A percentile compares a stretch with the other conserved stretches of the same genome.
Evolutionary conservation across 2,113 vertebrate genomes (phyloP).

Genomic region (Lasiurus cinereus): DNA sequence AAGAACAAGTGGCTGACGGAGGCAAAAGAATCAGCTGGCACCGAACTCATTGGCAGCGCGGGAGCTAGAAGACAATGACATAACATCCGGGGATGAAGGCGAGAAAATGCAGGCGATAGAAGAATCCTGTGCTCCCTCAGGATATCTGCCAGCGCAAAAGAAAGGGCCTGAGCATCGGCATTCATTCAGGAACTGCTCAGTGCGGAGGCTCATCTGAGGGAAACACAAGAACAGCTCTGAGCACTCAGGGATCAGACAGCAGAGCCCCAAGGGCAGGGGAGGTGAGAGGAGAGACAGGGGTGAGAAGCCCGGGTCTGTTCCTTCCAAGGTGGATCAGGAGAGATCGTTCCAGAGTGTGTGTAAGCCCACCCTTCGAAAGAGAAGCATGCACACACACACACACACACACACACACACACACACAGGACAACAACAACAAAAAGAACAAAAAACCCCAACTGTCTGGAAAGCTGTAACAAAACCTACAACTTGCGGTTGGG

Average conservation of each 20-base stretch:
- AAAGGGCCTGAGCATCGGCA: not conserved
- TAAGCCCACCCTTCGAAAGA: not conserved
- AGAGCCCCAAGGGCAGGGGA: not conserved
- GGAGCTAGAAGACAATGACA: not conserved
- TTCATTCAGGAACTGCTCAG: not conserved
- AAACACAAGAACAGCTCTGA: not conserved
- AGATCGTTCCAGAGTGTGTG: not conserved
- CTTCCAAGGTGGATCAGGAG: fast-evolving
- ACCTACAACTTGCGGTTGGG: not conserved
- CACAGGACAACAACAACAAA: not conserved
- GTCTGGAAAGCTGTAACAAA: not conserved
- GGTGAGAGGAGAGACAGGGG: fast-evolving
- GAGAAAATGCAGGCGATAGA: not conserved
- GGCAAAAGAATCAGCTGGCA: not conserved
- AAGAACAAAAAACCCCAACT: too few species aligned
- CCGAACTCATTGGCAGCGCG: not conserved
- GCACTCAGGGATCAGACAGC: not conserved
- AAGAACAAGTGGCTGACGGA: conserved; percentile 3
- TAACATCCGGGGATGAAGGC: not conserved
- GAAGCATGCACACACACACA: not conserved
- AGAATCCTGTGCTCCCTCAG: not conserved
- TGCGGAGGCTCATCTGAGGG: not conserved
- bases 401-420: too few species aligned
- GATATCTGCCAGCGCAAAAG: not conserved
- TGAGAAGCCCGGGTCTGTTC: not conserved